phyloP scores from a whole-genome alignment of 2,888 invertebrate genomes.

The Sarcophaga caerulescens region DNA sequence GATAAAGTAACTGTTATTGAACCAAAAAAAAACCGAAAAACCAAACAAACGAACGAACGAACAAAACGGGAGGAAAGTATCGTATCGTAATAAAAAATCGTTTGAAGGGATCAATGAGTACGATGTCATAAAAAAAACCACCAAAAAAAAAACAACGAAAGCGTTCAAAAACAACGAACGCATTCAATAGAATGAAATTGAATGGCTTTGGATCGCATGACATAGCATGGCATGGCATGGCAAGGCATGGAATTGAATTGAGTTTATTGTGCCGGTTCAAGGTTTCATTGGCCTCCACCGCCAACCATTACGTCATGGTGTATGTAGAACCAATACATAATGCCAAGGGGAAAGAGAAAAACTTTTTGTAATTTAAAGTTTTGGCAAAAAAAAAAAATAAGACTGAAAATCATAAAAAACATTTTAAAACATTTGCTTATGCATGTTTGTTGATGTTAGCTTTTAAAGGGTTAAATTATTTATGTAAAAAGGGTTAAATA shows the following conservation, averaged over 20 bases:
- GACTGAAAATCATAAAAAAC: too few species aligned
- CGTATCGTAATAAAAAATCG: background rate
- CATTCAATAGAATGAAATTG: background rate
- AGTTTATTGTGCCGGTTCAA: background rate
- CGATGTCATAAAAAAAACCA: slow-evolving; percentile 24
- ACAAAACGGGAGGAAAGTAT: background rate
- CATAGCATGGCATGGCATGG: background rate
- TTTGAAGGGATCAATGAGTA: slow-evolving; percentile 7
- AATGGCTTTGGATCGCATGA: background rate
- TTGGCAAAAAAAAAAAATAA: background rate
- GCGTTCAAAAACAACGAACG: background rate
- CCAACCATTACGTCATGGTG: background rate
- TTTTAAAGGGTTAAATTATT: too few species aligned
- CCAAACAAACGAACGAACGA: too few species aligned
- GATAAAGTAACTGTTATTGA: background rate
- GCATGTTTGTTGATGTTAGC: too few species aligned
- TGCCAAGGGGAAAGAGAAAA: background rate
- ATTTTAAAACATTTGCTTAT: too few species aligned
- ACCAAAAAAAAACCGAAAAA: background rate
- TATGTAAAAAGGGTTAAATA: too few species aligned
- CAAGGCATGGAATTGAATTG: background rate
- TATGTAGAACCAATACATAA: background rate
- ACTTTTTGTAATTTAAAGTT: background rate
- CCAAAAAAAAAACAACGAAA: background rate
- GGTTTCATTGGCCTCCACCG: background rate